These are phyloP conservation scores for Bombus breviceps DNA, from an alignment of 1,140 invertebrate genomes.

Conservation along the genomic window DNA sequence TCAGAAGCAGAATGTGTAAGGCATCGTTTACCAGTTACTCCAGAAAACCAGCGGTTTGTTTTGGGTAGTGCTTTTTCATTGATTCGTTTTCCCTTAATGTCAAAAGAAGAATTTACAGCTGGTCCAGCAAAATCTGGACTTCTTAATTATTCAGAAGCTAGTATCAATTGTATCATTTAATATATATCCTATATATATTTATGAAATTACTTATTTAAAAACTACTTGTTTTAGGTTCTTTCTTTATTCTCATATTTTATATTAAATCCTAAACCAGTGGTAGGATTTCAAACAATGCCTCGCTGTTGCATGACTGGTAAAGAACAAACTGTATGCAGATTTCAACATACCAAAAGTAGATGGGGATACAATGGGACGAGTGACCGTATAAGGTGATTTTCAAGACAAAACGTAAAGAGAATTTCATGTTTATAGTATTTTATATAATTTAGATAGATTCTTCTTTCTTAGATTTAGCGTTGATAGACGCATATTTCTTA, in stretches of 20 bases:
- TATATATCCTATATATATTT: constrained; percentile 13
- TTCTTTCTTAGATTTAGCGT: constrained; percentile 88
- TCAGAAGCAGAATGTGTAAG: constrained; percentile 90
- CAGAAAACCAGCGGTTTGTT: constrained; percentile 88
- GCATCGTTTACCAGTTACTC: constrained; percentile 86
- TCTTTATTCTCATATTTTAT: constrained; percentile 93
- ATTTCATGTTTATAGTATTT: not conserved
- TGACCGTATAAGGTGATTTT: constrained; percentile 89
- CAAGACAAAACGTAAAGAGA: not conserved
- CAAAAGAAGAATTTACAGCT: constrained; percentile 93
- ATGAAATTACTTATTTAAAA: constrained; percentile 33
- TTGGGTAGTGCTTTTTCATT: constrained; percentile 88
- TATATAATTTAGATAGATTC: constrained; percentile 17
- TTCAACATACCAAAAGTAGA: constrained; percentile 90
- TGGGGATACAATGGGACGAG: constrained; percentile 95
- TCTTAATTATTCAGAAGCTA: constrained; percentile 88
- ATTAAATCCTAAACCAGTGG: constrained; percentile 88
- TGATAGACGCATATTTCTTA: constrained; percentile 92
- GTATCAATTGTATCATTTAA: constrained; percentile 30
- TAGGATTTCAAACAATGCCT: constrained; percentile 89
- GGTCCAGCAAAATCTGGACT: constrained; percentile 90
- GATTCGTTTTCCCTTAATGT: constrained; percentile 94
- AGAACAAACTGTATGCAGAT: constrained; percentile 91
- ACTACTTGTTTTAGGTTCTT: constrained; percentile 82
- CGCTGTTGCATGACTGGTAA: constrained; percentile 93